Percentiles rank a stretch among this genome's conserved stretches.
phyloP scores from a whole-genome alignment of 2,797 vertebrate genomes.

The Sebastes variabilis region DNA sequence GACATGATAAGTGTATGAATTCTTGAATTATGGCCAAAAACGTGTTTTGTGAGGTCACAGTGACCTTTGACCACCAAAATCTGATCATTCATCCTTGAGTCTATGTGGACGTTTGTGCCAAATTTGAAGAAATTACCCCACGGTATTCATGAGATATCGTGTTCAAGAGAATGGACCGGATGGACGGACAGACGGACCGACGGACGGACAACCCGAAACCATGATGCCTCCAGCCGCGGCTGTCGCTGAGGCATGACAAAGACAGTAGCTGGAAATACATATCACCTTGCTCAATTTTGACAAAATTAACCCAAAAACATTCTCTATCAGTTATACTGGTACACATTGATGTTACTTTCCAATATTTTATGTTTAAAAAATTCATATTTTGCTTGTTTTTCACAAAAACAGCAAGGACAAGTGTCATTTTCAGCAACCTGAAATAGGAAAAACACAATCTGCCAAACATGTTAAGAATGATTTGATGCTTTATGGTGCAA shows the following conservation, averaged over 20 bases:
- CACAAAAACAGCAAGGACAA: background rate
- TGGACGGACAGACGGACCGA: background rate
- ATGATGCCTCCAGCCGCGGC: rapidly evolving
- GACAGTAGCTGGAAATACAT: background rate
- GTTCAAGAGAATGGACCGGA: background rate
- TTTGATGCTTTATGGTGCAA: no score
- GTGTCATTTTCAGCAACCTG: background rate
- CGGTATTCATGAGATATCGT: rapidly evolving
- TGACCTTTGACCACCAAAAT: background rate
- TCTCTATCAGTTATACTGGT: background rate
- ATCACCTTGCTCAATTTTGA: background rate
- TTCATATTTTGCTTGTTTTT: background rate
- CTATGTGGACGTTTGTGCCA: background rate
- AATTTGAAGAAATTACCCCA: background rate
- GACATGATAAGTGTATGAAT: rapidly evolving
- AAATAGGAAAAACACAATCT: background rate
- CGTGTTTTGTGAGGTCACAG: background rate
- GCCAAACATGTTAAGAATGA: no score
- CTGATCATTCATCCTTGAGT: background rate
- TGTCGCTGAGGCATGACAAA: background rate
- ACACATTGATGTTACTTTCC: background rate
- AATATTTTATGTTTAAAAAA: background rate
- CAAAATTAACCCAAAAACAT: background rate
- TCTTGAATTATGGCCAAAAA: background rate
- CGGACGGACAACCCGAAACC: background rate